Base-by-base conservation (phyloP, 2,113 vertebrate species). In the Oncorhynchus clarkii region DNA sequence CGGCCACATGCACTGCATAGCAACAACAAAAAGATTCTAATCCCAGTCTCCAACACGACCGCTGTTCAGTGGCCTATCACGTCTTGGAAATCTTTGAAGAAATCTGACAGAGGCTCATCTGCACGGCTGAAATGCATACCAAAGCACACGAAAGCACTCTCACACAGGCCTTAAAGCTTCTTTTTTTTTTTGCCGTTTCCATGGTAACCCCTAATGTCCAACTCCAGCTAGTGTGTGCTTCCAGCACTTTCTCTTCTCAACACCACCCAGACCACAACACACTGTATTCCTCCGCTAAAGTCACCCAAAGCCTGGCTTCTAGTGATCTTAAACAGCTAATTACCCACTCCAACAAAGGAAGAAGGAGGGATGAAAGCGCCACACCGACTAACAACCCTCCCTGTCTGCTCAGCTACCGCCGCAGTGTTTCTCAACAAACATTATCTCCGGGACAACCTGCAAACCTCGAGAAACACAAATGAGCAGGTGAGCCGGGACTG, bases 201-300 rank as follows among this genome's bases (percentile, higher is more conserved):
- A 93, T 93, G 91, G 92, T 86, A 93, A 93, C 93, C 76, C 84
- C 82, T 89, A 88, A 86, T 89, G 91, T 91, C 90, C 90, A 66
- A 91, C 87, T 92, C 80, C 70, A 86, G 84, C 84, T 84, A 85
- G 75, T 73, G 71, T 83, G 75, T 75, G 83, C 81, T 87, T 89
- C 86, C 82, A 88, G 87, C 80, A 39, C 67, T 86, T 84, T 87
- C 78, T 71, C 79, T 71, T 80, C 70, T 89, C 81, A 89, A 89
- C 89, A 81, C 59, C 80, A 73, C 82, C 60, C 85, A 83, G 80
- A 84, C 82, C 82, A 74, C 49, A 79, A 88, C 88, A 88, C 89
- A 79, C 82, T 70, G 59, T 86, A 89, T 89, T 87, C 84, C 86
- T 85, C 79, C 79, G 80, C 64, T 76, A 82, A 66, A 60, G 80